phyloP scores from a whole-genome alignment of 2,113 vertebrate species.

The Neogale vison region DNA sequence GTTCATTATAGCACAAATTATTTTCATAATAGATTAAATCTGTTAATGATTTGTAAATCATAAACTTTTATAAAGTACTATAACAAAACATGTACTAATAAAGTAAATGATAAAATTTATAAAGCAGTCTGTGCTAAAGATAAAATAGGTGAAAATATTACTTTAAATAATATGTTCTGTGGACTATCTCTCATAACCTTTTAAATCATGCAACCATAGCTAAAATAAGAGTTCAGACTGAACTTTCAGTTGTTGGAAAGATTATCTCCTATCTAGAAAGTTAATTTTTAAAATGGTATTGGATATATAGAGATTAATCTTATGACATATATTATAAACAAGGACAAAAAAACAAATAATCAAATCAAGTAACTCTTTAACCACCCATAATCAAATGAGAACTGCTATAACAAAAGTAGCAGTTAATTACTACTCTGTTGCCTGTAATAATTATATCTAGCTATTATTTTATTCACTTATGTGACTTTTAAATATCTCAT shows the following conservation, averaged over 20 bases:
- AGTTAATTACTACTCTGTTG: background rate
- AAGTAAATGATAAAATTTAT: background rate
- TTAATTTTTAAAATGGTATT: background rate
- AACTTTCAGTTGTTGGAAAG: background rate
- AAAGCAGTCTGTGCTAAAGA: background rate
- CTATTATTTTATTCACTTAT: background rate
- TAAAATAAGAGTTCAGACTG: background rate
- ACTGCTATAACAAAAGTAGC: background rate
- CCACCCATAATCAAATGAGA: background rate
- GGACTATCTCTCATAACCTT: background rate
- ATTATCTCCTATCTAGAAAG: background rate
- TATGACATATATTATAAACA: background rate
- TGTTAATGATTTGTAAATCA: background rate
- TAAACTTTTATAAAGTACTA: background rate
- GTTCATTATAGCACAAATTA: background rate
- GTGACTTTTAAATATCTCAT: background rate
- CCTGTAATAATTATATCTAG: background rate
- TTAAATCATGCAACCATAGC: background rate
- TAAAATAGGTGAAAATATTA: background rate
- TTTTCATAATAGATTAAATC: background rate
- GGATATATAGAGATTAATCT: background rate
- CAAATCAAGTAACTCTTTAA: background rate
- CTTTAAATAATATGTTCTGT: background rate
- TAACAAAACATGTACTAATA: background rate
- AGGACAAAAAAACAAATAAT: background rate